Percentiles rank a stretch among this genome's conserved stretches.
Conservation (phyloP, 2,888 invertebrate species). For the Nowickia ferox region DNA sequence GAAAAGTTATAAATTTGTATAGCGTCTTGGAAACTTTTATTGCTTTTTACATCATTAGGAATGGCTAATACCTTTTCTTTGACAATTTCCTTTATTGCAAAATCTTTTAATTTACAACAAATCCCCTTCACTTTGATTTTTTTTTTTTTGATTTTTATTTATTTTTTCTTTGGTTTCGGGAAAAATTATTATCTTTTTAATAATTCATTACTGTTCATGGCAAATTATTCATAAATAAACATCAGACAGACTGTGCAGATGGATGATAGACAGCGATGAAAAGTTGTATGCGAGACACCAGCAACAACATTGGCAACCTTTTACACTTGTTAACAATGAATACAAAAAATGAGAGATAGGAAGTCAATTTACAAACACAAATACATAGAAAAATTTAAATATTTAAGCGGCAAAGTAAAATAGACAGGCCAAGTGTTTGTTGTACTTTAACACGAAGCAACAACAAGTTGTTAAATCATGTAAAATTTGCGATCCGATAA, state of each 20-base stretch:
- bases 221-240: slow-evolving; percentile 12
- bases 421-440: slow-evolving; percentile 19
- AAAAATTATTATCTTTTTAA: slow-evolving; percentile 29
- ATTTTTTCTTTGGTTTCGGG: background rate
- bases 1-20: background rate
- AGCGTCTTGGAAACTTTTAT: background rate
- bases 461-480: slow-evolving; percentile 31
- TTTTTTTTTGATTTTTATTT: slow-evolving; percentile 30
- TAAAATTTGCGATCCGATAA: background rate
- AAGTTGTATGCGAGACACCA: slow-evolving; percentile 3
- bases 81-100: slow-evolving; percentile 19
- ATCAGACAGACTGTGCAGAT: background rate
- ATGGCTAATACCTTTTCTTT: background rate
- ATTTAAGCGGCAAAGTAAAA: background rate
- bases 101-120: background rate
- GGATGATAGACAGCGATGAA: slow-evolving; percentile 9
- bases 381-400: background rate
- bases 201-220: slow-evolving; percentile 42
- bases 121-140: slow-evolving; percentile 50
- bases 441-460: slow-evolving; percentile 26
- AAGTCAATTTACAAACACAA: slow-evolving; percentile 36
- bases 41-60: background rate
- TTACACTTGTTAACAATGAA: slow-evolving; percentile 28
- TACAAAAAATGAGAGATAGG: slow-evolving; percentile 10
- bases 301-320: slow-evolving; percentile 19